A percentile compares a stretch with the other conserved stretches of the same genome.
Conservation (phyloP, 2,797 vertebrate genomes). For the Bufotes viridis region DNA sequence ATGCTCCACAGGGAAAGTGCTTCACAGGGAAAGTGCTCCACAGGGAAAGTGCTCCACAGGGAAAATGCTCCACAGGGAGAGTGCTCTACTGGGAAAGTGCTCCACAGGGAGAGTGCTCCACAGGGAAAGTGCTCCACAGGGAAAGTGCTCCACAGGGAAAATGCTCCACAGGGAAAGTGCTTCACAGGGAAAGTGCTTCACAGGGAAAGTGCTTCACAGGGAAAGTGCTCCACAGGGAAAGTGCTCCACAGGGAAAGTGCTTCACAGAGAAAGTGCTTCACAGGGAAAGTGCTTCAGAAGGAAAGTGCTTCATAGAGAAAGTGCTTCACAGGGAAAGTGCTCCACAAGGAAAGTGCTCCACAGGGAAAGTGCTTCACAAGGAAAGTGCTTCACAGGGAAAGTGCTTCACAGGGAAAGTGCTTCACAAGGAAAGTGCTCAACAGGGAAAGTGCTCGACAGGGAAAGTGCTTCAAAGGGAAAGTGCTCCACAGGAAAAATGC, state of each 20-base stretch:
- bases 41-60: background rate
- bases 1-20: background rate
- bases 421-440: too few species aligned
- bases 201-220: background rate
- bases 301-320: background rate
- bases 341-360: background rate
- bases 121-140: background rate
- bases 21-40: background rate
- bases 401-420: background rate
- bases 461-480: background rate
- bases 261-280: background rate
- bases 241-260: background rate
- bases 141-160: background rate
- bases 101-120: background rate
- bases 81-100: too few species aligned
- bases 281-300: background rate
- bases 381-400: background rate
- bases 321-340: background rate
- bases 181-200: background rate
- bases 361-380: background rate
- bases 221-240: background rate
- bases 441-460: too few species aligned
- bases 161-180: background rate
- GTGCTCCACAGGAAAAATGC: background rate
- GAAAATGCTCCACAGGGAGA: background rate